Base-by-base conservation (phyloP, 1,140 invertebrate species). In the Lucilia sericata region DNA sequence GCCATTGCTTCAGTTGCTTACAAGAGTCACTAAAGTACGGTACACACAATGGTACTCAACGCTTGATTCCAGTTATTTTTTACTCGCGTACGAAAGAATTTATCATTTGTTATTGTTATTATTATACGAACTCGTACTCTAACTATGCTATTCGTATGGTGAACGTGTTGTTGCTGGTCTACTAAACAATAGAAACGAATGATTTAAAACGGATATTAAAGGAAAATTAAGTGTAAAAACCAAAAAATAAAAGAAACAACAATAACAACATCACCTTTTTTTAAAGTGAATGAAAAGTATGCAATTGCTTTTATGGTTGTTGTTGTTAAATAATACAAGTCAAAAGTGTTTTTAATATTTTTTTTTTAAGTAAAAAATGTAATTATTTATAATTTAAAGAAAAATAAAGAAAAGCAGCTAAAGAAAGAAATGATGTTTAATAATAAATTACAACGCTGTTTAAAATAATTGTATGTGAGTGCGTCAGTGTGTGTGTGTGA, bases 171-270 rank as follows among this genome's bases (percentile, higher is more conserved):
- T 7, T 42, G 42, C 10, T 42, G 42, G 5, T 42, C 42, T 8
- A 42, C 42, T 42, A 42, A 13, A 55, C 51, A 70, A 70, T 70
- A 21, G 21, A 17, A 21, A 70, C n/a, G n/a, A n/a, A 70, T 70
- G 65, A 70, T 70, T 70, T 70, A 70, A 70, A 70, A 70, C 65
- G 65, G 65, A 70, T 21, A 21, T 70, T 70, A 21, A 70, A 70
- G 65, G n/a, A 70, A 70, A 70, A 70, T 21, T 70, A 25, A 70
- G 65, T 70, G 65, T 25, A 21, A 70, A 19, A n/a, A n/a, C n/a
- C n/a, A n/a, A n/a, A n/a, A n/a, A n/a, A n/a, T n/a, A n/a, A n/a
- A n/a, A n/a, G n/a, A n/a, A 17, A 60, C 0, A 30, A 30, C 55
- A 60, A 60, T 7, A 17, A 60, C 42, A 42, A 42, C 42, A 42